Evolutionary conservation across 2,888 invertebrate species (phyloP).

Genomic region (Bruchidius siliquastri): DNA sequence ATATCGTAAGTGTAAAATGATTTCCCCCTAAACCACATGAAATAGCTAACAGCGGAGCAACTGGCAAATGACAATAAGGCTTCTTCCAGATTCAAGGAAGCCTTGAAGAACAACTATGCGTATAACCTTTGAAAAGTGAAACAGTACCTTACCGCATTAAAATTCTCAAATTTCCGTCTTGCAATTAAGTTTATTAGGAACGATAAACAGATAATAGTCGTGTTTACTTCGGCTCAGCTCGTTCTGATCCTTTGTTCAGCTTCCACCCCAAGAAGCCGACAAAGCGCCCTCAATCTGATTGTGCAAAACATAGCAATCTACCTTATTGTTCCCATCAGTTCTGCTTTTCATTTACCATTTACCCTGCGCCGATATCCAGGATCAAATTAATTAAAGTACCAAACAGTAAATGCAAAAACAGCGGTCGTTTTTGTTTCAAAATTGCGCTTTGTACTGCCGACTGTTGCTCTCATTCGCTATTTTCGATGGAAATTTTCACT

Average conservation of each 20-base stretch:
- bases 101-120: too few species aligned
- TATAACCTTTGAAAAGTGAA: too few species aligned
- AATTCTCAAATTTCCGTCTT: too few species aligned
- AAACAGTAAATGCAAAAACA: background rate
- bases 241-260: background rate
- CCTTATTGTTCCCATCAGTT: background rate
- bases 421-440: background rate
- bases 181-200: too few species aligned
- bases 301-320: background rate
- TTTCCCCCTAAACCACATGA: too few species aligned
- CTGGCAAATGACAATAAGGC: too few species aligned
- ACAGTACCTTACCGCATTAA: too few species aligned
- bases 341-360: background rate
- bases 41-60: too few species aligned
- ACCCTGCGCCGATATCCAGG: background rate
- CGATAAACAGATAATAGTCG: too few species aligned
- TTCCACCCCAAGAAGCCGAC: background rate
- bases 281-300: background rate
- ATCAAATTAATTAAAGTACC: background rate
- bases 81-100: too few species aligned
- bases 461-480: background rate
- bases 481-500: background rate
- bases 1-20: too few species aligned
- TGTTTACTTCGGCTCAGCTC: background rate
- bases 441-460: background rate